These are phyloP conservation scores for Fratercula arctica DNA, from an alignment of 2,797 vertebrate genomes.

Conservation along the genomic window DNA sequence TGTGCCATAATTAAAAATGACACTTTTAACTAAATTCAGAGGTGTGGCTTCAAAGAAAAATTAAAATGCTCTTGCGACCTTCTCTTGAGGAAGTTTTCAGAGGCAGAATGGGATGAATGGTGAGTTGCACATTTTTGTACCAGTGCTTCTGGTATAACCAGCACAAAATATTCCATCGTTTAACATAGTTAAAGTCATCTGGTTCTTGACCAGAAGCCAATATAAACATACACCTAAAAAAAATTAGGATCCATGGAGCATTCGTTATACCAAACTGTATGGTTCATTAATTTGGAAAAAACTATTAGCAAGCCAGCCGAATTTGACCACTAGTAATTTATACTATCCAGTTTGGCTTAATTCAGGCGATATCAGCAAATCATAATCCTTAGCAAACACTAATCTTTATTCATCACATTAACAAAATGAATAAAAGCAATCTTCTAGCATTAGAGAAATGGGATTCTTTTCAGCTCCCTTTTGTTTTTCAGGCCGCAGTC, in stretches of 20 bases:
- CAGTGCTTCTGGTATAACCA: not conserved
- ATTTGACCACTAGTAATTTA: constrained; percentile 16
- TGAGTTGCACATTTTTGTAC: not conserved
- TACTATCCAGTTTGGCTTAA: not conserved
- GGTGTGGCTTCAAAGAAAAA: not conserved
- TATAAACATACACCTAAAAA: not conserved
- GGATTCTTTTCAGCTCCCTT: not conserved
- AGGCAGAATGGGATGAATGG: not conserved
- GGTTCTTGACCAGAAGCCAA: not conserved
- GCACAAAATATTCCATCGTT: not conserved
- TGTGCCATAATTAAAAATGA: not conserved
- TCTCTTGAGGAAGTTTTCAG: not conserved
- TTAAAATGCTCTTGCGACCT: not conserved
- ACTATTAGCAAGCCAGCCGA: not conserved
- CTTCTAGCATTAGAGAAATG: not conserved
- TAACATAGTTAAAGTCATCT: not conserved
- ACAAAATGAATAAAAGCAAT: constrained; percentile 27
- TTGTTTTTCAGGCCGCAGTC: not conserved
- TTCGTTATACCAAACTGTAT: not conserved
- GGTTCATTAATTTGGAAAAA: constrained; percentile 8
- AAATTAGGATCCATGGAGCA: not conserved
- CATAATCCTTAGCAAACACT: constrained; percentile 31
- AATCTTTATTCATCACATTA: constrained; percentile 31
- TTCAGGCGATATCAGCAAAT: not conserved
- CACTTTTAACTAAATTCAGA: not conserved